A percentile compares a stretch with the other conserved stretches of the same genome.
Evolutionary conservation across 2,888 invertebrate genomes (phyloP).

Genomic region (Eupsilia transversa): DNA sequence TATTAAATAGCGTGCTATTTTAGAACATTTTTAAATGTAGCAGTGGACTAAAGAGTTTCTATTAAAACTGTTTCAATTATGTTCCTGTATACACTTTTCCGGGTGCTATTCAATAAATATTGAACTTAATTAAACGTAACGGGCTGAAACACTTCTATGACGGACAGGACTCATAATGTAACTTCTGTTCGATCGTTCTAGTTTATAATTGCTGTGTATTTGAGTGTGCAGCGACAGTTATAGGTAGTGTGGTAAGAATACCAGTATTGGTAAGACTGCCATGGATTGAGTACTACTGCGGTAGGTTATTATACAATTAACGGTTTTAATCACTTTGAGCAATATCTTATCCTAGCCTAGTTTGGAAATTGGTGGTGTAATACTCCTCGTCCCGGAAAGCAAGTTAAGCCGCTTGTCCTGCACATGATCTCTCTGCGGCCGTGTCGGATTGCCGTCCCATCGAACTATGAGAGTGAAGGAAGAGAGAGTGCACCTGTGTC

Average conservation of each 20-base stretch:
- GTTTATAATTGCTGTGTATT: constrained; percentile 44
- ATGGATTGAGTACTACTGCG: not conserved
- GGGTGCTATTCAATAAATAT: constrained; percentile 6
- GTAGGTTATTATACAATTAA: not conserved
- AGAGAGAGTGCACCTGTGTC: too few relatives aligned
- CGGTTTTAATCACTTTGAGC: too few relatives aligned
- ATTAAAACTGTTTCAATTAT: not conserved
- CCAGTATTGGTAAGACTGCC: not conserved
- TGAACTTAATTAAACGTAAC: constrained; percentile 15
- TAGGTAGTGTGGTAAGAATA: constrained; percentile 26
- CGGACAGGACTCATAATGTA: constrained; percentile 39
- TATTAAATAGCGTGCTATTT: too few relatives aligned
- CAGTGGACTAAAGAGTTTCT: not conserved
- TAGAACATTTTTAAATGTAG: not conserved
- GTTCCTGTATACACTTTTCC: not conserved
- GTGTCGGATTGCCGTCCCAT: too few relatives aligned
- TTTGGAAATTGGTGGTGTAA: too few relatives aligned
- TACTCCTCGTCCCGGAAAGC: too few relatives aligned
- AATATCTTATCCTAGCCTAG: too few relatives aligned
- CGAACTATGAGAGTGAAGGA: too few relatives aligned
- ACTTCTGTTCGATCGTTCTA: constrained; percentile 25
- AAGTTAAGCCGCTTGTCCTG: too few relatives aligned
- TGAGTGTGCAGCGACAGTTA: constrained; percentile 36
- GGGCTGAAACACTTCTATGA: constrained; percentile 23
- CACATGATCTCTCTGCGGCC: too few relatives aligned